Conservation (phyloP, 2,888 invertebrate species). For the Nineta flava region DNA sequence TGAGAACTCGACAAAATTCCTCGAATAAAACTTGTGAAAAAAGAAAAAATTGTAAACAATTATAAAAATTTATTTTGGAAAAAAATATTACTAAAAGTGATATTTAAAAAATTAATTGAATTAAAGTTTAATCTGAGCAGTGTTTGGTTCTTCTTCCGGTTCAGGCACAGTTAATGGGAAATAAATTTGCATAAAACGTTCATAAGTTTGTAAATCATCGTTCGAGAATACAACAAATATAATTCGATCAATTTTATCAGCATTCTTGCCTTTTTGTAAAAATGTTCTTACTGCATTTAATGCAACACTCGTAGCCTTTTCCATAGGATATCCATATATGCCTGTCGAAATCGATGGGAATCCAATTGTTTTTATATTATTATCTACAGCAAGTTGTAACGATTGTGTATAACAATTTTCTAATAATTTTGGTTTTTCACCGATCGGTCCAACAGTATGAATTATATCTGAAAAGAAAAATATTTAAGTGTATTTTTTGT, state of each 20-base stretch:
- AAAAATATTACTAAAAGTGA: background rate
- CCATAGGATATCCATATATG: slow-evolving; percentile 75
- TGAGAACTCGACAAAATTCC: too few relatives aligned
- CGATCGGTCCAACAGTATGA: slow-evolving; percentile 77
- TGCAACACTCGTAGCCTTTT: slow-evolving; percentile 61
- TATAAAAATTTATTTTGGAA: background rate
- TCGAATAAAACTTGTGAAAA: too few relatives aligned
- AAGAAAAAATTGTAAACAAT: background rate
- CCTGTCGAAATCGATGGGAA: slow-evolving; percentile 89
- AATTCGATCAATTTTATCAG: slow-evolving; percentile 46
- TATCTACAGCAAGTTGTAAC: slow-evolving; percentile 36
- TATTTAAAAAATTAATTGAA: background rate
- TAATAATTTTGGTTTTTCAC: slow-evolving; percentile 47
- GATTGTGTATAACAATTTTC: slow-evolving; percentile 54
- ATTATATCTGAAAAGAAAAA: slow-evolving; percentile 54
- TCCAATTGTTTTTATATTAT: slow-evolving; percentile 49
- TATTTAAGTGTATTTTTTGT: slow-evolving; percentile 1
- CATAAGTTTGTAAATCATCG: slow-evolving; percentile 55
- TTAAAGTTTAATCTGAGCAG: too few relatives aligned
- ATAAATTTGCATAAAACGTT: slow-evolving; percentile 51
- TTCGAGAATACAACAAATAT: slow-evolving; percentile 68
- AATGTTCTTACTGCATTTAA: slow-evolving; percentile 46
- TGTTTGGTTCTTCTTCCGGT: background rate
- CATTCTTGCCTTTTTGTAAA: slow-evolving; percentile 29
- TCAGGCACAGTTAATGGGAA: slow-evolving; percentile 35